These are phyloP conservation scores for Idaea aversata DNA, from an alignment of 2,888 invertebrate species.

Conservation along the genomic window DNA sequence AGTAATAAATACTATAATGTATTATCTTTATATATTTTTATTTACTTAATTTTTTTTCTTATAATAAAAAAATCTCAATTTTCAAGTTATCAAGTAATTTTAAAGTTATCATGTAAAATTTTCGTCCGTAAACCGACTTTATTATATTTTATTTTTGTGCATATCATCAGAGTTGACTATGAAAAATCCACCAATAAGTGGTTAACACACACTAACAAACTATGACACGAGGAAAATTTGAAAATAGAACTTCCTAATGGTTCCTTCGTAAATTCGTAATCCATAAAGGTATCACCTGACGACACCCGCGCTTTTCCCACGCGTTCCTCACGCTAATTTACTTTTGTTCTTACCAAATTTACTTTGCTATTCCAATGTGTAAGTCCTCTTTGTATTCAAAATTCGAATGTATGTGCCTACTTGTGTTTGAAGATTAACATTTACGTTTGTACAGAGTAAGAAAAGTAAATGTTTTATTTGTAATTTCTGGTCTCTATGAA, in stretches of 20 bases:
- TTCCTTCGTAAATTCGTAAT: not conserved
- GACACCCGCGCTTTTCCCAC: slow-evolving; percentile 52
- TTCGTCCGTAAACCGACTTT: too few species aligned
- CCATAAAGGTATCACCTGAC: slow-evolving; percentile 54
- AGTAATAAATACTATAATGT: too few species aligned
- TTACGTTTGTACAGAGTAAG: slow-evolving; percentile 30
- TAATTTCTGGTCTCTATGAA: slow-evolving; percentile 24
- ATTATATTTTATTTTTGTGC: too few species aligned
- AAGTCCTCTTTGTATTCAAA: slow-evolving; percentile 47
- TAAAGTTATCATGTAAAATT: too few species aligned
- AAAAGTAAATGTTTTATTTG: slow-evolving; percentile 37
- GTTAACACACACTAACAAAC: not conserved
- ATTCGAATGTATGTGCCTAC: slow-evolving; percentile 45
- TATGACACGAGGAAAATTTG: not conserved
- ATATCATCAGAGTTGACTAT: too few species aligned
- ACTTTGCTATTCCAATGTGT: slow-evolving; percentile 54
- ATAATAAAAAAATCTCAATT: too few species aligned
- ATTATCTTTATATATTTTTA: too few species aligned
- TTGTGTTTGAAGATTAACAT: slow-evolving; percentile 43
- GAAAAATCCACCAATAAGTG: not conserved
- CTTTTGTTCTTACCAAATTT: slow-evolving; percentile 64
- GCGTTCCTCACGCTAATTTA: slow-evolving; percentile 56
- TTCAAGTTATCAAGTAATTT: too few species aligned
- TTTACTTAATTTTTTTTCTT: too few species aligned
- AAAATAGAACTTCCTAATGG: slow-evolving; percentile 1